Conservation (phyloP, 2,888 invertebrate genomes). For the Caenorhabditis sinica region DNA sequence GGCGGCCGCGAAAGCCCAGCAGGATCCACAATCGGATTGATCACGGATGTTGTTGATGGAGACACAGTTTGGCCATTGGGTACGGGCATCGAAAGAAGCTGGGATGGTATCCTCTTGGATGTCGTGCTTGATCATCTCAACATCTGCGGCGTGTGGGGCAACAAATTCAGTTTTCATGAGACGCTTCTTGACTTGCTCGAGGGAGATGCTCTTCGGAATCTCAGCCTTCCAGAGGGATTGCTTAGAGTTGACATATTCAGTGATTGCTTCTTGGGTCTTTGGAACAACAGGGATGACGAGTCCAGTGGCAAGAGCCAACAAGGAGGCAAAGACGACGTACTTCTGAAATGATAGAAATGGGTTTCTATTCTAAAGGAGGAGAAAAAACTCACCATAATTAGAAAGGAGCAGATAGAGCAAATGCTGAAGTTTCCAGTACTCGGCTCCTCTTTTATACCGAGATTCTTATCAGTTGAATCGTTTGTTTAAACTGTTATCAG, state of each 20-base stretch:
- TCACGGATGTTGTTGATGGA: constrained; percentile 72
- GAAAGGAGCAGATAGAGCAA: constrained; percentile 40
- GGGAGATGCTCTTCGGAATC: constrained; percentile 36
- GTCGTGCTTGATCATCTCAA: constrained; percentile 20
- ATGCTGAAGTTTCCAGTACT: constrained; percentile 37
- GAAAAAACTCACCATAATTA: constrained; percentile 45
- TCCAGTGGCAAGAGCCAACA: constrained; percentile 48
- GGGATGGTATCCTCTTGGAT: constrained; percentile 56
- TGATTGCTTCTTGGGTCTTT: constrained; percentile 49
- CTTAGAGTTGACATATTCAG: constrained; percentile 64
- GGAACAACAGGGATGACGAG: constrained; percentile 54
- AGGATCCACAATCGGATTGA: constrained; percentile 87
- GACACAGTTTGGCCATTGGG: constrained; percentile 70
- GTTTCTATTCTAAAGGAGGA: not conserved
- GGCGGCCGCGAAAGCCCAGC: constrained; percentile 88
- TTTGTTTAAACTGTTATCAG: constrained; percentile 46
- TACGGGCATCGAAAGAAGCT: constrained; percentile 69
- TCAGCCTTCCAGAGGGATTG: constrained; percentile 63
- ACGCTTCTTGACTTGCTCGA: constrained; percentile 60
- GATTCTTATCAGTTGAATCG: constrained; percentile 37
- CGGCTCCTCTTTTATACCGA: constrained; percentile 24
- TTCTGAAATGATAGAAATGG: constrained; percentile 38
- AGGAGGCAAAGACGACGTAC: constrained; percentile 45
- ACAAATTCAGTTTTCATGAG: constrained; percentile 63
- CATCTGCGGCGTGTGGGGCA: constrained; percentile 49